These are phyloP conservation scores for Diprion similis DNA, from an alignment of 1,140 invertebrate genomes.

Conservation along the genomic window DNA sequence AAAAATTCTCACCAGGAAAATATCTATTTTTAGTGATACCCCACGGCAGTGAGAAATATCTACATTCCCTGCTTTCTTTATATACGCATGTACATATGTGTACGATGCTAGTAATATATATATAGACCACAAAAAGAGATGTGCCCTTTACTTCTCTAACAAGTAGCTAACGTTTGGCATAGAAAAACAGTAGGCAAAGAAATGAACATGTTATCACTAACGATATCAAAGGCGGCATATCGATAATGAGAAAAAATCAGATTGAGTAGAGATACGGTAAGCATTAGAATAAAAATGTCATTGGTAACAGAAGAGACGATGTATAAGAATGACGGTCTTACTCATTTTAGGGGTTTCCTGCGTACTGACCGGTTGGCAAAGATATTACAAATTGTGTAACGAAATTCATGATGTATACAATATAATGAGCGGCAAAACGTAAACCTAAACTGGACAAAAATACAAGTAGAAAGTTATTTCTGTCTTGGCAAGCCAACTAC, in stretches of 20 bases:
- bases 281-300: too few relatives aligned
- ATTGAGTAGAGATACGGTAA: too few relatives aligned
- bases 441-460: constrained; percentile 22
- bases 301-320: neutral
- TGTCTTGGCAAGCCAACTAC: constrained; percentile 41
- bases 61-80: too few relatives aligned
- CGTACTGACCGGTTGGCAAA: neutral
- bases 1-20: constrained; percentile 19
- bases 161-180: neutral
- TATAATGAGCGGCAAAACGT: constrained; percentile 1
- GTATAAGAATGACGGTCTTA: neutral
- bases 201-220: neutral
- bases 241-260: neutral
- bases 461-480: constrained; percentile 46
- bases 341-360: neutral
- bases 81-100: too few relatives aligned
- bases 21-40: constrained; percentile 21
- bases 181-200: neutral
- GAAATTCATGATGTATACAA: neutral
- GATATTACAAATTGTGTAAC: constrained; percentile 1
- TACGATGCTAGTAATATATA: too few relatives aligned
- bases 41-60: neutral
- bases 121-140: too few relatives aligned
- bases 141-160: neutral
- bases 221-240: neutral